phyloP scores from a whole-genome alignment of 2,888 invertebrate genomes.

The Myopa testacea region DNA sequence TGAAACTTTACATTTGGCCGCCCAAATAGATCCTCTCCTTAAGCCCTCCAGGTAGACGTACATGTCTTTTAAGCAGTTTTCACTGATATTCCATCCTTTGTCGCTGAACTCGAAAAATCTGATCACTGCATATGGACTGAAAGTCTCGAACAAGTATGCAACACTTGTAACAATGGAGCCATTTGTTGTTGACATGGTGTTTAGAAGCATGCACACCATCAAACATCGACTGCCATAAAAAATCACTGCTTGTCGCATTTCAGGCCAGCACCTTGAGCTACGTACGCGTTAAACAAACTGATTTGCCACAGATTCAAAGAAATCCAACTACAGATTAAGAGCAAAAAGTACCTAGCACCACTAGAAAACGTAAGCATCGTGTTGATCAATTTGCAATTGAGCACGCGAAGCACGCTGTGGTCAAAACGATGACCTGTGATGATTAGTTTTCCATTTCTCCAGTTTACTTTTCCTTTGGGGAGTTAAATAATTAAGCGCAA shows the following conservation, averaged over 20 bases:
- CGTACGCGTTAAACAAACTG: neutral
- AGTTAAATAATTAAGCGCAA: neutral
- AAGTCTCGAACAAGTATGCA: constrained; percentile 59
- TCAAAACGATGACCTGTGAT: neutral
- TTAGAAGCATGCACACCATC: neutral
- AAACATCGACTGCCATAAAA: neutral
- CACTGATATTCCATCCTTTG: constrained; percentile 61
- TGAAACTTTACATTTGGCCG: constrained; percentile 56
- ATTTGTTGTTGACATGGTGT: neutral
- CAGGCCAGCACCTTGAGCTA: neutral
- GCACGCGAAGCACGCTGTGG: neutral
- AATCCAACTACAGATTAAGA: neutral
- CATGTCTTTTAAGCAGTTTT: constrained; percentile 58
- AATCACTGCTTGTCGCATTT: neutral
- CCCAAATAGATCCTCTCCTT: constrained; percentile 58
- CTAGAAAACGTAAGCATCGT: no score
- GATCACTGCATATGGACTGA: constrained; percentile 57
- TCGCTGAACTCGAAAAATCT: constrained; percentile 62
- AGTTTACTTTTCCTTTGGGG: neutral
- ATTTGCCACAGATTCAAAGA: neutral
- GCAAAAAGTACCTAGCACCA: no score
- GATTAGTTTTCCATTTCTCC: neutral
- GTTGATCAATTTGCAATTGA: neutral
- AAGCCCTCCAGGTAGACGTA: constrained; percentile 58
- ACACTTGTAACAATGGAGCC: constrained; percentile 56